Evolutionary conservation across 1,140 invertebrate species (phyloP), one percentile per base, ranked within the genome.

Genomic region (Gryllus bimaculatus): DNA sequence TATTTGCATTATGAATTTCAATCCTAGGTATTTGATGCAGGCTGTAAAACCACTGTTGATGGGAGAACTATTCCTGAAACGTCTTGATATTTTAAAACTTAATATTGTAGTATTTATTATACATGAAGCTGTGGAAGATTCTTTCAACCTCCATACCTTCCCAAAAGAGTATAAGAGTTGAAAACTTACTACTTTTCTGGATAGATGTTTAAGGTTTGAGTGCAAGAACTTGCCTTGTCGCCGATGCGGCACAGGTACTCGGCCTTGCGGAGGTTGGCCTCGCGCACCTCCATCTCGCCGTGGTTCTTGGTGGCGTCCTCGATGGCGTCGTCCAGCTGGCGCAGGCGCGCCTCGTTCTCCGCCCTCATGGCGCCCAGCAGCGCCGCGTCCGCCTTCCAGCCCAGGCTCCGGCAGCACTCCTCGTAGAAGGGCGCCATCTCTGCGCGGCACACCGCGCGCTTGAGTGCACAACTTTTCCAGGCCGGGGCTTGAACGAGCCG

Each of bases 341-440:
- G 90, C 8, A 98, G 84, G 83, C 94, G 91, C 76, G 91, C 90
- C 78, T 90, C 89, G 88, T 99, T 99, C 80, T 92, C 91, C 83
- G 91, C 90, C 84, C 94, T 92, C 94, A 99, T 96, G 78, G 90
- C 89, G 74, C 91, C 88, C 80, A 95, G 86, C 47, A 98, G 85
- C 8, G 87, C 87, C 82, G 92, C 89, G 84, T 98, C 95, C 48
- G 94, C 87, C 66, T 88, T 85, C 95, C 95, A 97, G 39, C 90
- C 89, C 8, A 96, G 86, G 81, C 97, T 88, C 47, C 66, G n/a
- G 80, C 82, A 82, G 76, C 98, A 91, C 81, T 96, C 91, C 87
- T 98, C 95, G 85, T 99, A 99, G 87, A 96, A 99, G 18, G 96
- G 96, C 79, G 96, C 96, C 98, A 99, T 99, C 85, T 93, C 89